Evolutionary conservation across 2,888 invertebrate species (phyloP).

Genomic region (Amaurobius ferox): DNA sequence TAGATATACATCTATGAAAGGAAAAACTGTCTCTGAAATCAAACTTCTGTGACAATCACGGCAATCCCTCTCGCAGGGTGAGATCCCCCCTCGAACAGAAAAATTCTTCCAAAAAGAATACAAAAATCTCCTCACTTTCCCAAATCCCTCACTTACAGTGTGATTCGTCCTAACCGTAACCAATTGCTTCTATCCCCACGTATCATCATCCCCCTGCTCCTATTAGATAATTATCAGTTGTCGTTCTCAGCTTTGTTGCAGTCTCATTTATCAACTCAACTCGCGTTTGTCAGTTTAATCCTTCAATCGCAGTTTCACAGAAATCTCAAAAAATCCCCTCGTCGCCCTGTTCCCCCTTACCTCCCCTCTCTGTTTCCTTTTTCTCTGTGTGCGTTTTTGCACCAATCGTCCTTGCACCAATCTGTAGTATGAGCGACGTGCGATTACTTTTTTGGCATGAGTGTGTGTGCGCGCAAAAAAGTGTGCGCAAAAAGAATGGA

Average conservation of each 20-base stretch:
- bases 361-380: not conserved
- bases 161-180: conserved; percentile 36
- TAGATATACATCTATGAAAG: not conserved
- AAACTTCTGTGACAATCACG: conserved; percentile 7
- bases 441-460: no score
- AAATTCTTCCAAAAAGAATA: not conserved
- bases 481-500: no score
- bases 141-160: conserved; percentile 47
- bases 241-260: conserved; percentile 41
- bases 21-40: conserved; percentile 4
- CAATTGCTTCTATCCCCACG: conserved; percentile 30
- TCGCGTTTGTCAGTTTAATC: conserved; percentile 58
- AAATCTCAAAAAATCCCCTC: conserved; percentile 47
- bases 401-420: not conserved
- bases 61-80: conserved; percentile 33
- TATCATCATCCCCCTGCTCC: conserved; percentile 14
- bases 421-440: not conserved
- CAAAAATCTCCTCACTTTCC: conserved; percentile 1
- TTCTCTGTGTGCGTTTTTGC: not conserved
- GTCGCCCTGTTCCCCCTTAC: not conserved
- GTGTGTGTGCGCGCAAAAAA: no score
- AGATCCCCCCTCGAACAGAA: conserved; percentile 33
- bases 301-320: conserved; percentile 63
- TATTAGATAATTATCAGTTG: conserved; percentile 70
- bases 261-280: conserved; percentile 55